Base-by-base conservation (phyloP, 2,888 invertebrate genomes). In the Mythimna impura region DNA sequence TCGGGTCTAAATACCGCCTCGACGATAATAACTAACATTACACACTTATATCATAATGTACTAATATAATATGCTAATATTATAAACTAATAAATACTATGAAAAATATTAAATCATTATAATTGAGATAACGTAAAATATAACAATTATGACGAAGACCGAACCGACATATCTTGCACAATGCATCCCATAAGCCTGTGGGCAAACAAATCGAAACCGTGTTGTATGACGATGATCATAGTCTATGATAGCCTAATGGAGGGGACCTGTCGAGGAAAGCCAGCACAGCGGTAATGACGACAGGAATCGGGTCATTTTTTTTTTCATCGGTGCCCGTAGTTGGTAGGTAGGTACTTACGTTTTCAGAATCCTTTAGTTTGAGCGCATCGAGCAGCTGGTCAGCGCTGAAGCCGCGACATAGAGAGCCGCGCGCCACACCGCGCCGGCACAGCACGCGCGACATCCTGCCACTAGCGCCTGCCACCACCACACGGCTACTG, bases 371-470 rank as follows among this genome's bases (percentile, higher is more conserved):
- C 62, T 79, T 69, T 63, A 66, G 77, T 20, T 67, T 76, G 64
- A 90, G 80, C 87, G 93, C 88, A 88, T 73, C 85, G n/a, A 83
- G 81, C 75, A 94, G 85, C 1, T 90, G 89, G 12, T 72, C 83
- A 12, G 88, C 80, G 30, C 83, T 66, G 85, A 94, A 93, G 71
- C 85, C 60, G 54, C 87, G 84, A 76, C 94, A 92, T 54, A 78
- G 74, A 25, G 88, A 83, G 22, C 94, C 94, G 68, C 89, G 86
- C 55, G 89, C 71, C 77, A 94, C 81, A 7, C 92, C 93, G 81
- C 94, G 91, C 66, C 89, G 88, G 69, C 92, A 89, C 86, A 91
- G 34, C 80, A 88, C 89, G 14, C 85, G 79, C 36, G 81, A 73
- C 86, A 76, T 75, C 25, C 17, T 43, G 30, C 7, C 17, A 3